phyloP scores from a whole-genome alignment of 2,888 invertebrate genomes.

The Eucera pruinosa region DNA sequence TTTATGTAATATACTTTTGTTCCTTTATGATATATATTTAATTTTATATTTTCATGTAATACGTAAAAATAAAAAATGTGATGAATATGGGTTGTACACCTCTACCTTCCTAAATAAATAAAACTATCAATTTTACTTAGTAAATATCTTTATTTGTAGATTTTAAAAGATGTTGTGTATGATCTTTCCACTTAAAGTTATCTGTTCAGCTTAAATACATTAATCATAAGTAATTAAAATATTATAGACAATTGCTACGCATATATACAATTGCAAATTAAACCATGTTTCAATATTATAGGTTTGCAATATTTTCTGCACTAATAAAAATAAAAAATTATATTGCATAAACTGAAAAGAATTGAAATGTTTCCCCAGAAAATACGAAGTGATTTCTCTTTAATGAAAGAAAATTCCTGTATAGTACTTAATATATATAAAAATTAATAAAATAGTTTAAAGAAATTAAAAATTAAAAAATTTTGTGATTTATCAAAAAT shows the following conservation, averaged over 20 bases:
- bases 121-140: conserved; percentile 38
- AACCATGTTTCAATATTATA: conserved; percentile 43
- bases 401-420: neutral
- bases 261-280: conserved; percentile 58
- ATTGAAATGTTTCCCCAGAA: conserved; percentile 57
- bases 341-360: conserved; percentile 36
- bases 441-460: neutral
- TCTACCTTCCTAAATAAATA: neutral
- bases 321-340: conserved; percentile 22
- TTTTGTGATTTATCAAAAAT: neutral
- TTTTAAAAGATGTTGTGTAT: conserved; percentile 58
- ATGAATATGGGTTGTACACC: neutral
- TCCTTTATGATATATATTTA: conserved; percentile 7
- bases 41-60: conserved; percentile 21
- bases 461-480: neutral
- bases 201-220: conserved; percentile 57
- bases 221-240: conserved; percentile 57
- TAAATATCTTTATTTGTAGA: conserved; percentile 64
- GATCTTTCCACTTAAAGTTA: conserved; percentile 54
- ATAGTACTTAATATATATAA: neutral
- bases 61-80: conserved; percentile 4
- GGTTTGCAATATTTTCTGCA: conserved; percentile 15
- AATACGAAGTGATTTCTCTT: conserved; percentile 41
- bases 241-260: conserved; percentile 53
- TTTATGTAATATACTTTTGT: neutral